These are phyloP conservation scores for Resseliella maxima DNA, from an alignment of 2,888 invertebrate species.

Conservation along the genomic window DNA sequence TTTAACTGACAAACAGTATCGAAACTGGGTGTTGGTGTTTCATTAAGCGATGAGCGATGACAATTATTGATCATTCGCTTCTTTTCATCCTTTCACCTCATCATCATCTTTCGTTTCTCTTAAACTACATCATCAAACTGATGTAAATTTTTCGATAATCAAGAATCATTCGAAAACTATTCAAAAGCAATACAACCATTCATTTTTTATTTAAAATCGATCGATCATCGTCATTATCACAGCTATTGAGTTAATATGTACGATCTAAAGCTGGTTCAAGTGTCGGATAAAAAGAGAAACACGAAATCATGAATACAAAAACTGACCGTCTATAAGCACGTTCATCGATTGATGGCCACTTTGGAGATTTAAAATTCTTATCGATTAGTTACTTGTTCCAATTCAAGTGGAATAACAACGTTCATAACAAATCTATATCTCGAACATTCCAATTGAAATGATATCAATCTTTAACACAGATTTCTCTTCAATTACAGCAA, in stretches of 20 bases:
- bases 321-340: neutral
- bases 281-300: neutral
- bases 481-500: slow-evolving; percentile 2
- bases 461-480: slow-evolving; percentile 39
- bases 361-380: slow-evolving; percentile 10
- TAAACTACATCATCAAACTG: neutral
- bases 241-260: neutral
- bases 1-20: slow-evolving; percentile 13
- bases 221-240: slow-evolving; percentile 47
- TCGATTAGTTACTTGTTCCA: slow-evolving; percentile 29
- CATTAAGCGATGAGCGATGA: slow-evolving; percentile 21
- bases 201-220: slow-evolving; percentile 29
- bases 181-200: slow-evolving; percentile 12
- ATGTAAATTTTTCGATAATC: neutral
- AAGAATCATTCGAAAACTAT: neutral
- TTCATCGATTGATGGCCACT: slow-evolving; percentile 3
- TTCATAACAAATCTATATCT: neutral
- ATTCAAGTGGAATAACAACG: slow-evolving; percentile 11
- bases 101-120: neutral
- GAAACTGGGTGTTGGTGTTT: neutral
- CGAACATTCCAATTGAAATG: slow-evolving; percentile 22
- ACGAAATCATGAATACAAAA: neutral
- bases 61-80: slow-evolving; percentile 47
- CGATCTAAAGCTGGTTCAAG: neutral
- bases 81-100: neutral